Base-by-base conservation (phyloP, 2,113 vertebrate species). In the Antigone vipio region DNA sequence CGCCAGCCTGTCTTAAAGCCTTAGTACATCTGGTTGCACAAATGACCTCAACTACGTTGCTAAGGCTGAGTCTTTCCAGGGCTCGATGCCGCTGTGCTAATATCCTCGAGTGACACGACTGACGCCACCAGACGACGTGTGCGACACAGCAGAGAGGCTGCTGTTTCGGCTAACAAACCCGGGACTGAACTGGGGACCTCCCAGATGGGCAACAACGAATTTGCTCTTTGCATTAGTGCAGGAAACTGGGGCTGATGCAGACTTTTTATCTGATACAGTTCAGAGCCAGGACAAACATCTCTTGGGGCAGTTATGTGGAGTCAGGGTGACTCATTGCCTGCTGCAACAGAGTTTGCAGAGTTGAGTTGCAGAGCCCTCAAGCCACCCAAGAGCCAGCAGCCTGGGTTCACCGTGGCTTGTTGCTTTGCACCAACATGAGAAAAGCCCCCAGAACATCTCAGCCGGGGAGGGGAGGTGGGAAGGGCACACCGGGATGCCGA, bases 281-380 rank as follows among this genome's bases (percentile, higher is more conserved):
- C 15, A 80, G 45, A 88, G 49, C 45, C 76, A 69, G 1, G 7
- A 72, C 23, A 34, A 92, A 81, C n/a, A n/a, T 12, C 18, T 18
- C 44, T 5, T 1, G 0, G 58, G 59, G 58, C 62, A 45, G 52
- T 9, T 34, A 44, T 0, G 2, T 2, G 26, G 67, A 59, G 72
- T 18, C 47, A 60, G 44, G 74, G 49, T 1, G 5, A 91, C 29
- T 64, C n/a, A 10, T 17, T 2, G 9, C 35, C 55, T 79, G 19
- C 71, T 62, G 35, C 56, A 74, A 40, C 15, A 18, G 30, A 66
- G 63, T 11, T 23, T 63, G 68, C 35, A 63, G 68, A 29, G 34
- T 10, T 19, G 45, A 79, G 6, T 0, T 49, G 67, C 38, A 53
- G 68, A 89, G 85, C 52, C n/a, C 55, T 74, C 35, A 19, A 32